A percentile compares a stretch with the other conserved stretches of the same genome.
phyloP scores from a whole-genome alignment of 2,888 invertebrate genomes.

The Erynnis tages region DNA sequence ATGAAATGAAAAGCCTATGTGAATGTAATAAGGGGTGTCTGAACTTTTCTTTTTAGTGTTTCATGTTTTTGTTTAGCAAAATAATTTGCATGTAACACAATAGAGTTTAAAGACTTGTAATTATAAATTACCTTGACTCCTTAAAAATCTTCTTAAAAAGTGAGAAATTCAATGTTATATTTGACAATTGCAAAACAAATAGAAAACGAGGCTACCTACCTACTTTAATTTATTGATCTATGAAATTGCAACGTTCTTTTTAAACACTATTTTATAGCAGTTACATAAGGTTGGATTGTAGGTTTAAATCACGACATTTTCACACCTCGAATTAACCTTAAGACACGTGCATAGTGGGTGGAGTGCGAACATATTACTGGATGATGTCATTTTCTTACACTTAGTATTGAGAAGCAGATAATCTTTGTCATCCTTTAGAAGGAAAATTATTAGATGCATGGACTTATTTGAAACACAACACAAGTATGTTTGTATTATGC shows the following conservation, averaged over 20 bases:
- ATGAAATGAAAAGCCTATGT: too few species aligned
- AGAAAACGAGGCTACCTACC: conserved; percentile 1
- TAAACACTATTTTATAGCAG: background rate
- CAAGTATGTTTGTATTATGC: conserved; percentile 54
- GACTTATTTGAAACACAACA: conserved; percentile 54
- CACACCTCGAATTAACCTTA: conserved; percentile 41
- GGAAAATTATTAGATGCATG: conserved; percentile 9
- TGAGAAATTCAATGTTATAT: too few species aligned
- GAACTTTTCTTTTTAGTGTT: too few species aligned
- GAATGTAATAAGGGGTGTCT: too few species aligned
- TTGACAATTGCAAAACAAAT: background rate
- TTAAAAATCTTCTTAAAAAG: too few species aligned
- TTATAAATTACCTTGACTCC: too few species aligned
- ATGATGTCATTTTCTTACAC: conserved; percentile 72
- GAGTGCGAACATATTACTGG: conserved; percentile 61
- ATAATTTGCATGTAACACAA: too few species aligned
- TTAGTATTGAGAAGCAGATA: conserved; percentile 39
- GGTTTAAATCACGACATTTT: conserved; percentile 30
- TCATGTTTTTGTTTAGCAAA: too few species aligned
- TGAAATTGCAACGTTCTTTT: too few species aligned
- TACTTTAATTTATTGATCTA: too few species aligned
- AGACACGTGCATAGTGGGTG: conserved; percentile 71
- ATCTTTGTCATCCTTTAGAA: conserved; percentile 56
- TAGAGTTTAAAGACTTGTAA: too few species aligned
- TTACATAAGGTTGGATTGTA: background rate